Evolutionary conservation across 2,797 vertebrate genomes (phyloP), one percentile per base, ranked within the genome.

Genomic region (Argentina silus): DNA sequence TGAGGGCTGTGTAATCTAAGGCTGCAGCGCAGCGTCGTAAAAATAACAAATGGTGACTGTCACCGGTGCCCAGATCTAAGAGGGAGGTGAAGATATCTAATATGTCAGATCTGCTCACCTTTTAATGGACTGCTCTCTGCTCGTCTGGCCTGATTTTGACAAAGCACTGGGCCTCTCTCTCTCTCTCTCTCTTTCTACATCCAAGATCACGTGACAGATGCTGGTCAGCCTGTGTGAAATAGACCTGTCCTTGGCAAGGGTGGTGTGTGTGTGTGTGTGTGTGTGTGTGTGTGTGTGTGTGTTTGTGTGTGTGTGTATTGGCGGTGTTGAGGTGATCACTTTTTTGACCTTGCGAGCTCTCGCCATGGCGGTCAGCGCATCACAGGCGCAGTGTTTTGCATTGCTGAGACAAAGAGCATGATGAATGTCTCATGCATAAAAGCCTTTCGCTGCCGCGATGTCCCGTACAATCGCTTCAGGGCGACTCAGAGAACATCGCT

Each of bases 21-120:
- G 83, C 88, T 90, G 90, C 91, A 93, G 93, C 70, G 87, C 87
- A 76, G 87, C 89, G 88, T 92, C 89, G 87, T 92, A 92, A 94
- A 93, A 92, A 91, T 93, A 94, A 93, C 91, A 92, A 94, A 94
- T 90, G 89, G 92, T 87, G 87, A 88, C 84, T 93, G 93, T 93
- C 91, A 87, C 79, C 72, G 83, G 69, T 57, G 80, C 90, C 90
- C 84, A 92, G 87, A 90, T 93, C 88, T 87, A 75, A 85, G 86
- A 90, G 74, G 76, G 84, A 89, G 83, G 85, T 82, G 84, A 74
- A 87, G 90, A 92, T 91, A 93, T 93, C 91, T 92, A 87, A 92
- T 80, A 82, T 90, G 92, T 92, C 92, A 90, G 82, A 84, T 91
- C 82, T 57, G 80, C 84, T 93, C 92, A 94, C 92, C 91, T 93